These are phyloP conservation scores for Pelagia noctiluca DNA, from an alignment of 30 jellyfish, hydroid and myxozoan genomes.

Conservation along the genomic window DNA sequence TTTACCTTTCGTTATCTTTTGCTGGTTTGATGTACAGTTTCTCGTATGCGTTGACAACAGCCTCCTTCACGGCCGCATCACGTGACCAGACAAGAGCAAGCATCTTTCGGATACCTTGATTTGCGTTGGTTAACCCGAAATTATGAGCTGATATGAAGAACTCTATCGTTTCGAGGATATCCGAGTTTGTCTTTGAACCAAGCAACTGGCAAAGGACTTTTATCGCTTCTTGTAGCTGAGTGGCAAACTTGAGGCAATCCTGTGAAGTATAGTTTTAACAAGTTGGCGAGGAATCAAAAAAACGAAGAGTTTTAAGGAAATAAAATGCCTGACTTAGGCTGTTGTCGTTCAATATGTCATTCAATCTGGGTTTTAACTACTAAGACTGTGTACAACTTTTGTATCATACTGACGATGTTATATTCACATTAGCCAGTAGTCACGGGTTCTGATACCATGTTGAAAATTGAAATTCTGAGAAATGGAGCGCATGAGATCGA, in stretches of 20 bases:
- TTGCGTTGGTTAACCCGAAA: constrained; percentile 82
- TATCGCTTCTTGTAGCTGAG: constrained; percentile 81
- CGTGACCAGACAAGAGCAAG: constrained; percentile 96
- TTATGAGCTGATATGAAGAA: constrained; percentile 87
- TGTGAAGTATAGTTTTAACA: background rate
- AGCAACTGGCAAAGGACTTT: constrained; percentile 85
- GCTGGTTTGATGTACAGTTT: constrained; percentile 73
- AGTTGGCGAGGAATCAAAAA: background rate
- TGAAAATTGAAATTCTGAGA: too few species aligned
- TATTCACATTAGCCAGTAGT: too few species aligned
- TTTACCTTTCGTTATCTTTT: constrained; percentile 70
- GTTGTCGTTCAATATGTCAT: too few species aligned
- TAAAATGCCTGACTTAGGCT: too few species aligned
- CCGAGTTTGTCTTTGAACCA: constrained; percentile 89
- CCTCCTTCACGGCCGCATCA: constrained; percentile 83
- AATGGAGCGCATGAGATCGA: too few species aligned
- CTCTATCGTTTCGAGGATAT: constrained; percentile 93
- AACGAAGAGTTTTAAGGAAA: too few species aligned
- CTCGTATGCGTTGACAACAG: constrained; percentile 88
- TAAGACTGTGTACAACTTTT: too few species aligned
- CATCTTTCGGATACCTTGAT: constrained; percentile 88
- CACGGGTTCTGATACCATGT: too few species aligned
- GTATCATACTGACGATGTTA: too few species aligned
- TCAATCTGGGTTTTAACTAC: too few species aligned
- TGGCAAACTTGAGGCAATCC: constrained; percentile 85